A percentile compares a stretch with the other conserved stretches of the same genome.
Conservation (phyloP, 2,797 vertebrate species). For the Melanotaenia maccullochi region DNA sequence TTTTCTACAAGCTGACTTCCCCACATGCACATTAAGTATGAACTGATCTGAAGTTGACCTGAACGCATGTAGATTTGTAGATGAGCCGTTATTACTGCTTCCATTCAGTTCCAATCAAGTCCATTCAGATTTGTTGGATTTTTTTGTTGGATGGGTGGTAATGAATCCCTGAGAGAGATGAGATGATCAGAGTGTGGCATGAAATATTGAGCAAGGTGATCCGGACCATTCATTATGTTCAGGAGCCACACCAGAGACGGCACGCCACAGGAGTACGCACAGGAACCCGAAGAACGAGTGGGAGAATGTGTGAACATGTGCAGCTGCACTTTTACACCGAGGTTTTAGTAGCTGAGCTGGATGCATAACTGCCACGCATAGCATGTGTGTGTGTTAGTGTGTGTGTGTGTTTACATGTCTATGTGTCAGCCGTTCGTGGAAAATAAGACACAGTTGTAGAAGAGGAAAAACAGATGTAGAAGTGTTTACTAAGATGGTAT, state of each 20-base stretch:
- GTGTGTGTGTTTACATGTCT: conserved; percentile 11
- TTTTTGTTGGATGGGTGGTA: conserved; percentile 61
- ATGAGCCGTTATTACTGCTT: conserved; percentile 35
- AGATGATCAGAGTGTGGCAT: conserved; percentile 59
- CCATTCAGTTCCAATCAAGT: conserved; percentile 52
- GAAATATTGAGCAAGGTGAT: conserved; percentile 75
- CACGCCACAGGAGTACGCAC: conserved; percentile 29
- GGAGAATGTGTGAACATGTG: conserved; percentile 53
- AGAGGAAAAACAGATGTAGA: conserved; percentile 12
- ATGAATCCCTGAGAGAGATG: conserved; percentile 70
- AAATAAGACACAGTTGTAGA: conserved; percentile 17
- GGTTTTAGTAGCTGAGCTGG: conserved; percentile 24
- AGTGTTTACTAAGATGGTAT: conserved; percentile 22
- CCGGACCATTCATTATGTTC: conserved; percentile 58
- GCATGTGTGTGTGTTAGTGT: background rate
- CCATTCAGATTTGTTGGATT: conserved; percentile 58
- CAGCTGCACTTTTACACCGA: conserved; percentile 41
- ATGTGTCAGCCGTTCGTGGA: conserved; percentile 12
- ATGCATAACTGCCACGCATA: conserved; percentile 19
- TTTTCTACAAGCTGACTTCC: conserved; percentile 27
- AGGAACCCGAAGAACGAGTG: conserved; percentile 41
- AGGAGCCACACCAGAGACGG: conserved; percentile 60
- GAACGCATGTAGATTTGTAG: conserved; percentile 45
- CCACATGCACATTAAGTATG: conserved; percentile 3
- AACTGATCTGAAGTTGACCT: conserved; percentile 35